A percentile compares a stretch with the other conserved stretches of the same genome.
Conservation (phyloP, 2,797 vertebrate species). For the Pachyuromys duprasi region DNA sequence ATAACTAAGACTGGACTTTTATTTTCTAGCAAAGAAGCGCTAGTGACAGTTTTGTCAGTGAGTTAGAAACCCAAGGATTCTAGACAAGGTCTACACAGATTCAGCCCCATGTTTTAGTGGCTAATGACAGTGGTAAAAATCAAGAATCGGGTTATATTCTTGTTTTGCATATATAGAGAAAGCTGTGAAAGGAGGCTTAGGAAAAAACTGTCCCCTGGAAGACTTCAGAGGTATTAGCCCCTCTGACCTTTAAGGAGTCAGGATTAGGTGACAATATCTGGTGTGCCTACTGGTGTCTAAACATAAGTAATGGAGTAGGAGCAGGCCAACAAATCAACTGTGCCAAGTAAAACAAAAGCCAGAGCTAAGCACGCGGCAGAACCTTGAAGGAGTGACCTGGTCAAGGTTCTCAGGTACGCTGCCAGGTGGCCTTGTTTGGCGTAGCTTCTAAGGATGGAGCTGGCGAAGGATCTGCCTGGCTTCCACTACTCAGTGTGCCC, state of each 20-base stretch:
- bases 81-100: background rate
- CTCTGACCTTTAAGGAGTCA: conserved; percentile 27
- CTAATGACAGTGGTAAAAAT: background rate
- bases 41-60: background rate
- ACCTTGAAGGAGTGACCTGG: background rate
- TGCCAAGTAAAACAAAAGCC: conserved; percentile 69
- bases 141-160: background rate
- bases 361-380: conserved; percentile 24
- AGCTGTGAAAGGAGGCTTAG: background rate
- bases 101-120: background rate
- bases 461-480: background rate
- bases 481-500: background rate
- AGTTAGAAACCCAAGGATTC: background rate
- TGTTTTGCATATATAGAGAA: background rate
- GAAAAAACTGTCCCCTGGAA: background rate
- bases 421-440: conserved; percentile 42
- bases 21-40: conserved; percentile 34
- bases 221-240: background rate
- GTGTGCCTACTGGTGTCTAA: conserved; percentile 7
- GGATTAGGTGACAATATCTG: conserved; percentile 3
- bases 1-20: background rate
- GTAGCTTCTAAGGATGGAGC: conserved; percentile 34
- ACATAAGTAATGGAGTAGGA: conserved; percentile 45
- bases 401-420: conserved; percentile 2
- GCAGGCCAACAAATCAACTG: conserved; percentile 1